Evolutionary conservation across 2,113 vertebrate species (phyloP).

Genomic region (Urocynchramus pylzowi): DNA sequence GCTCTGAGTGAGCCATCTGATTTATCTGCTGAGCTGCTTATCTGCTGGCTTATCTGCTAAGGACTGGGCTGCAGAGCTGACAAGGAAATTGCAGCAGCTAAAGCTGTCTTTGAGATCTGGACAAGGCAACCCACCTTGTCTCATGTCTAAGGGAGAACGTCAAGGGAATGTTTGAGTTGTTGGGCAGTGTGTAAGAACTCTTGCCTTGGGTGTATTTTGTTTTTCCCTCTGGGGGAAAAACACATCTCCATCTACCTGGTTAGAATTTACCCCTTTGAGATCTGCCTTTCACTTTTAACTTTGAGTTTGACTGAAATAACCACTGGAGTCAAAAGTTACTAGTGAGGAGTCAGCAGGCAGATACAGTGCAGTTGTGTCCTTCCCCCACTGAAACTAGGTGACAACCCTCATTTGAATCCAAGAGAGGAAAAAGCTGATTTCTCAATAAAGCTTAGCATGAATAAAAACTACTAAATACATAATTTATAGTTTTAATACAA

Average conservation of each 20-base stretch:
- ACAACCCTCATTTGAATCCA: neutral
- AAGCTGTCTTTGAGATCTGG: neutral
- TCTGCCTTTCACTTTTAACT: neutral
- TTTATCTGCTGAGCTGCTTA: slow-evolving; percentile 43
- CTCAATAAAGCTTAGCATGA: neutral
- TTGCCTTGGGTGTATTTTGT: neutral
- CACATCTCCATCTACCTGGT: neutral
- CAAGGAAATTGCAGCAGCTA: neutral
- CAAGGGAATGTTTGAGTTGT: neutral
- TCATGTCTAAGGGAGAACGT: neutral
- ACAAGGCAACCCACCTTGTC: neutral
- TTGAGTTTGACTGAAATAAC: neutral
- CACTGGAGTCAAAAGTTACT: neutral
- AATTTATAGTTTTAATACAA: neutral
- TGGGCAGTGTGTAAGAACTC: neutral
- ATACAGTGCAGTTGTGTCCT: neutral
- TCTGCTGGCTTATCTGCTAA: neutral
- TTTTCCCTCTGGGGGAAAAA: neutral
- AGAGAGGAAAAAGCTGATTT: neutral
- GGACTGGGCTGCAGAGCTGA: neutral
- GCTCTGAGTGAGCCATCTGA: neutral
- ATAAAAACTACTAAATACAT: neutral
- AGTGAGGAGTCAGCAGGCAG: neutral
- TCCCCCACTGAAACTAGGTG: neutral
- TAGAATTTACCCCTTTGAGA: neutral